Evolutionary conservation across 2,797 vertebrate species (phyloP).

Genomic region (Furcifer pardalis): DNA sequence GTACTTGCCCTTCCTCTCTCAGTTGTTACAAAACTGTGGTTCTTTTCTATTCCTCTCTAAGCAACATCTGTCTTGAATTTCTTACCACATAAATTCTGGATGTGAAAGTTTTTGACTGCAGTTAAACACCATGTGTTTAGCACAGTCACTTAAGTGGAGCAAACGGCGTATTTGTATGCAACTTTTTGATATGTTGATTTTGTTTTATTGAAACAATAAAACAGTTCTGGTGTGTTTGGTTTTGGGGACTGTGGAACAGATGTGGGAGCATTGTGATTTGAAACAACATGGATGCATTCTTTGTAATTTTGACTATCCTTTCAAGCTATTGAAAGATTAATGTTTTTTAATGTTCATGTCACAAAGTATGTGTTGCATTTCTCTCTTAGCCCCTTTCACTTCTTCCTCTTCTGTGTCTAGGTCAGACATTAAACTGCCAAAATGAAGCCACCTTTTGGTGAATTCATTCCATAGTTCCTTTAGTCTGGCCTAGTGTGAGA

Average conservation of each 20-base stretch:
- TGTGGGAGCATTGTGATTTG: not conserved
- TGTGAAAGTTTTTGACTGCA: conserved; percentile 10
- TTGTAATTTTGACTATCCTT: conserved; percentile 1
- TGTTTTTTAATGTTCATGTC: conserved; percentile 19
- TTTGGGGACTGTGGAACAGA: not conserved
- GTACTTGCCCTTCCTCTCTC: not conserved
- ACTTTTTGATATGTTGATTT: not conserved
- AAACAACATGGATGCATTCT: not conserved
- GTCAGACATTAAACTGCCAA: no score
- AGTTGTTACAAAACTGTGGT: conserved; percentile 10
- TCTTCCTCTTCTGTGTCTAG: conserved; percentile 18
- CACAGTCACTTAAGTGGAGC: conserved; percentile 13
- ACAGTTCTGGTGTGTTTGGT: not conserved
- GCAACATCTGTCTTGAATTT: not conserved
- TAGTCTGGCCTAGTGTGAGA: no score
- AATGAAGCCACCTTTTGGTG: no score
- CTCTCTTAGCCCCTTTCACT: not conserved
- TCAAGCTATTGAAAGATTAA: not conserved
- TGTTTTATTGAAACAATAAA: not conserved
- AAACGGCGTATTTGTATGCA: not conserved
- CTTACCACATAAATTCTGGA: conserved; percentile 3
- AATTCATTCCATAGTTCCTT: no score
- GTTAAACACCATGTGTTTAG: conserved; percentile 2
- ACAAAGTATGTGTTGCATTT: not conserved
- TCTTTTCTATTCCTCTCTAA: not conserved